phyloP scores from a whole-genome alignment of 1,140 invertebrate genomes.

The Aphidius ervi region DNA sequence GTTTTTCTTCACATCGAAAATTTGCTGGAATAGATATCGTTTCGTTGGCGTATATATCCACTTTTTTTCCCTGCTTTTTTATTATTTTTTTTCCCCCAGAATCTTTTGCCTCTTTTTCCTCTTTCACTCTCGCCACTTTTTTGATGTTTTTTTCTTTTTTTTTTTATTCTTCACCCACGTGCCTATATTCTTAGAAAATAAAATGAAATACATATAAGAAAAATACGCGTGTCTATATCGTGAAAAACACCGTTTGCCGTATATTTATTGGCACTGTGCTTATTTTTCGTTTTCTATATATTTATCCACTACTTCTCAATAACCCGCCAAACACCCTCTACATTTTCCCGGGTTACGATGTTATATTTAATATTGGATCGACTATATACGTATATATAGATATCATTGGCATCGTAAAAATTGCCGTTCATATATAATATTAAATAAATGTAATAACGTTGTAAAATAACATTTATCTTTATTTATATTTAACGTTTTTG shows the following conservation, averaged over 20 bases:
- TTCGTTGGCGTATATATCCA: background rate
- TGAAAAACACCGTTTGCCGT: constrained; percentile 47
- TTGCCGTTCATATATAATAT: constrained; percentile 49
- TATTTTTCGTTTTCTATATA: background rate
- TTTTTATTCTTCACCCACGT: background rate
- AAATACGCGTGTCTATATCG: constrained; percentile 41
- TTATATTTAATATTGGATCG: constrained; percentile 56
- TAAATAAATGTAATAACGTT: constrained; percentile 52
- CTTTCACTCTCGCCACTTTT: constrained; percentile 6
- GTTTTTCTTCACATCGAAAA: constrained; percentile 22
- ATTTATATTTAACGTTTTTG: background rate
- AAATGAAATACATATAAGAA: constrained; percentile 26
- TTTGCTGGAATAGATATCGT: constrained; percentile 25
- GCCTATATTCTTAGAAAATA: constrained; percentile 2
- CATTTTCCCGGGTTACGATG: constrained; percentile 44
- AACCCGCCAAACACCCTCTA: constrained; percentile 27
- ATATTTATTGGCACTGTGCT: constrained; percentile 48
- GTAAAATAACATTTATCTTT: constrained; percentile 45
- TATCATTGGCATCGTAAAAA: constrained; percentile 51
- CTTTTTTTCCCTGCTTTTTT: background rate
- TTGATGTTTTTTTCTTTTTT: background rate
- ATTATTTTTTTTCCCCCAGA: constrained; percentile 6
- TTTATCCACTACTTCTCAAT: background rate
- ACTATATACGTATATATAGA: constrained; percentile 39
- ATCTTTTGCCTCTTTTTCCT: constrained; percentile 3